These are phyloP conservation scores for Poliocrania exsul DNA, from an alignment of 2,797 vertebrate species.

Conservation along the genomic window DNA sequence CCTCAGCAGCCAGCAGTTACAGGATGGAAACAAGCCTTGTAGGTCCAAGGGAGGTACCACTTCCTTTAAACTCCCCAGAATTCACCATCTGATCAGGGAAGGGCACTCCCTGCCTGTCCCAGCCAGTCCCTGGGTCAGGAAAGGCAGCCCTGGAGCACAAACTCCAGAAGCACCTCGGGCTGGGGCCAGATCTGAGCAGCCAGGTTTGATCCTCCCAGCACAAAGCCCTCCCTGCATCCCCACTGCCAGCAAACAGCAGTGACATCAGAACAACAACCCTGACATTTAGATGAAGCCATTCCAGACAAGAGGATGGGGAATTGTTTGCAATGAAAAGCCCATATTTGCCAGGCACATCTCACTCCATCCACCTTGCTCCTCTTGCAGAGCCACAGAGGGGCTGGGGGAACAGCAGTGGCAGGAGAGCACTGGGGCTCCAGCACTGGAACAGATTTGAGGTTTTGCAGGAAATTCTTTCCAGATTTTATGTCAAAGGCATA, in stretches of 20 bases:
- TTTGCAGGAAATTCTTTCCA: not conserved
- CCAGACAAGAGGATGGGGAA: not conserved
- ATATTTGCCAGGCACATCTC: not conserved
- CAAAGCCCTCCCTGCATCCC: not conserved
- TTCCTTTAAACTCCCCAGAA: not conserved
- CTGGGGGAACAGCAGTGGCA: not conserved
- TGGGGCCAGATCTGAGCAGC: not conserved
- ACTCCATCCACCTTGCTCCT: not conserved
- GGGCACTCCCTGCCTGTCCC: not conserved
- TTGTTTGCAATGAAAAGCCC: not conserved
- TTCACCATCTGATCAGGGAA: not conserved
- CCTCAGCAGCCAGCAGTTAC: not conserved
- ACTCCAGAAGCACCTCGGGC: not conserved
- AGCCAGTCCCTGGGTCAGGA: not conserved
- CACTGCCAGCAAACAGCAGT: not conserved
- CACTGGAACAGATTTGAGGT: not conserved
- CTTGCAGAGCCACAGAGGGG: not conserved
- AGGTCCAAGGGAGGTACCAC: not conserved
- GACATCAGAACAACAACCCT: not conserved
- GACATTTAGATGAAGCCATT: constrained; percentile 6
- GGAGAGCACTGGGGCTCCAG: not conserved
- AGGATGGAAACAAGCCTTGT: not conserved
- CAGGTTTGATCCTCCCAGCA: not conserved
- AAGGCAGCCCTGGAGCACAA: not conserved
- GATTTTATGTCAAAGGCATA: not conserved